Evolutionary conservation across 2,888 invertebrate species (phyloP).

Genomic region (Eurytoma adleriae): DNA sequence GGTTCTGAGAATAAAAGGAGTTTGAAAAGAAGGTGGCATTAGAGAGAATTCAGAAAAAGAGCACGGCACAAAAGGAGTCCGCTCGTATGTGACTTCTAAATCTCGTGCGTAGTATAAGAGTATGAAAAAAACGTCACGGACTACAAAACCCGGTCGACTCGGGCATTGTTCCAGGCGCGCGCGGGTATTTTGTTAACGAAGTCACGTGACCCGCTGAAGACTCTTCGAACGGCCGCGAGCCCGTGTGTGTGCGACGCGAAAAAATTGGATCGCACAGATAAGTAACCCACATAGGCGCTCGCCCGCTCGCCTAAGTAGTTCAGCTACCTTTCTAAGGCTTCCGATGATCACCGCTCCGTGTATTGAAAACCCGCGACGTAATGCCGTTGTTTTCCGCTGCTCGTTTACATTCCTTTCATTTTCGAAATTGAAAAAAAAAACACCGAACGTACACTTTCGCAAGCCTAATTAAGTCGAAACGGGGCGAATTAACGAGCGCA

Average conservation of each 20-base stretch:
- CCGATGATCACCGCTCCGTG: slow-evolving; percentile 39
- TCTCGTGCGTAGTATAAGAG: neutral
- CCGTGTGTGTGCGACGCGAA: slow-evolving; percentile 14
- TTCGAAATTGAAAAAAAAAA: too few relatives aligned
- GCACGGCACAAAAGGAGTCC: neutral
- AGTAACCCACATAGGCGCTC: slow-evolving; percentile 59
- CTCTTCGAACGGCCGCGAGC: slow-evolving; percentile 16
- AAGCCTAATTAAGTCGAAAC: too few relatives aligned
- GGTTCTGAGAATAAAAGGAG: too few relatives aligned
- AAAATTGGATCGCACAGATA: slow-evolving; percentile 61
- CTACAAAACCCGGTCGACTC: slow-evolving; percentile 44
- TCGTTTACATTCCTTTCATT: neutral
- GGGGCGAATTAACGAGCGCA: too few relatives aligned
- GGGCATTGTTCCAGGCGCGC: slow-evolving; percentile 44
- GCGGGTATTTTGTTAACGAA: slow-evolving; percentile 44
- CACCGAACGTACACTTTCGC: too few relatives aligned
- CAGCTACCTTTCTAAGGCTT: slow-evolving; percentile 57
- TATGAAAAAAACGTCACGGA: slow-evolving; percentile 36
- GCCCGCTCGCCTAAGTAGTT: slow-evolving; percentile 59
- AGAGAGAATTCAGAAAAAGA: neutral
- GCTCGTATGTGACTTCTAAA: neutral
- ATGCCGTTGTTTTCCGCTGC: slow-evolving; percentile 29
- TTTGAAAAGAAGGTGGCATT: slow-evolving; percentile 4
- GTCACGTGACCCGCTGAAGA: slow-evolving; percentile 39
- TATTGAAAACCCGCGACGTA: slow-evolving; percentile 25